Percentiles rank a stretch among this genome's conserved stretches.
phyloP scores from a whole-genome alignment of 2,888 invertebrate genomes.

The Blastobasis lacticolella region DNA sequence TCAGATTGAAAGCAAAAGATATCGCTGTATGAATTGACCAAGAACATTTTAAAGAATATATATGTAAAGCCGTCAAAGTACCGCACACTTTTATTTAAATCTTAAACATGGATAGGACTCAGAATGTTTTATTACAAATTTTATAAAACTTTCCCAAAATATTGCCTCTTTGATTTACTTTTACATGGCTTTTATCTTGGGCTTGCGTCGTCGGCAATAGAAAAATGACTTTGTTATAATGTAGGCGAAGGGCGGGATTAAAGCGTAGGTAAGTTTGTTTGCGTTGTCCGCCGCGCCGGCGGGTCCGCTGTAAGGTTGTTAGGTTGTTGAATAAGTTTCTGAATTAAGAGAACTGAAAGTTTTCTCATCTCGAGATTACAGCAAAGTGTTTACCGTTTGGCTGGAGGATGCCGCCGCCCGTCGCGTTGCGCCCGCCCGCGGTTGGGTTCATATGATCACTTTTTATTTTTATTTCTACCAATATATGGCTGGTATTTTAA shows the following conservation, averaged over 20 bases:
- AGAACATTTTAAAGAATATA: no score
- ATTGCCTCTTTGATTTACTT: no score
- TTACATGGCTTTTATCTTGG: background rate
- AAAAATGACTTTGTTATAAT: slow-evolving; percentile 28
- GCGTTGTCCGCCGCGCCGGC: slow-evolving; percentile 52
- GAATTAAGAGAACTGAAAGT: slow-evolving; percentile 76
- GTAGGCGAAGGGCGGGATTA: slow-evolving; percentile 57
- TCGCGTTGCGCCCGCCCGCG: slow-evolving; percentile 9
- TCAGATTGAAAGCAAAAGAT: no score
- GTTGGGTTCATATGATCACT: background rate
- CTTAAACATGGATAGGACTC: no score
- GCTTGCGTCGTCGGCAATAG: background rate
- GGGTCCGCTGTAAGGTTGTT: slow-evolving; percentile 72
- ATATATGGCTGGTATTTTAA: no score
- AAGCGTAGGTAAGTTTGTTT: slow-evolving; percentile 62
- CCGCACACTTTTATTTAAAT: no score
- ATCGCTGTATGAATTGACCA: no score
- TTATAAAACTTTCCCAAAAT: no score
- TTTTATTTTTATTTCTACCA: no score
- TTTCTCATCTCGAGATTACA: slow-evolving; percentile 76
- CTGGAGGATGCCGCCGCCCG: slow-evolving; percentile 61
- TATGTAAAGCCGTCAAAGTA: no score
- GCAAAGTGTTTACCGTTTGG: slow-evolving; percentile 76
- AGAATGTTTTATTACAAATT: no score
- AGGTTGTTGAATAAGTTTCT: slow-evolving; percentile 75